Evolutionary conservation across 2,797 vertebrate species (phyloP), one percentile per base, ranked within the genome.

Genomic region (Xiphophorus birchmanni): DNA sequence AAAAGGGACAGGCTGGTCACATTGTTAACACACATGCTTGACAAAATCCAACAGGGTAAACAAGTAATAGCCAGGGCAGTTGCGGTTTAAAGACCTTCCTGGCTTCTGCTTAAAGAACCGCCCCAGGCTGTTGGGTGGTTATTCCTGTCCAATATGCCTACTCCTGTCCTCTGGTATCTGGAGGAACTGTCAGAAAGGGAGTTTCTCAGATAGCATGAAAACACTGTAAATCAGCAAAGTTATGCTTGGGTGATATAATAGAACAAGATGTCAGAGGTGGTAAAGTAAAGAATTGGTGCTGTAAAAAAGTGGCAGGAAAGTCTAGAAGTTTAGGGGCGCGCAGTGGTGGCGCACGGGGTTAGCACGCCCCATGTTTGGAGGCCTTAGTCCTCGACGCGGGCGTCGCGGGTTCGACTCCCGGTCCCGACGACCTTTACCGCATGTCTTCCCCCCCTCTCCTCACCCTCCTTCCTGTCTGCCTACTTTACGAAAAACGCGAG

Each of bases 11-110:
- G 10, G 42, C 0, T 4, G 7, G 26, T 80, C 75, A 76, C 77
- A 74, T 50, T 77, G 76, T 79, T 77, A 86, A 82, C 67, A 88
- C 52, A 80, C 48, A 56, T 50, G 82, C 82, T 80, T 77, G 50
- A 89, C 89, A 73, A 90, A 91, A 90, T 87, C 80, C 83, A 93
- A 90, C 80, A 76, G 84, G 90, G 86, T 89, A 91, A 94, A 94
- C 91, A 91, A 91, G 88, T 91, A 91, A 89, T 77, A 45, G 73
- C 81, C 88, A 9, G 29, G 81, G 73, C 77, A 84, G 80, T 83
- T 86, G 86, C 85, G 10, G 58, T 60, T 60, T 60, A 60, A 29
- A 60, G 48, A 80, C 84, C 80, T 89, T 77, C 86, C 83, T 78
- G 78, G 54, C 50, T 80, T 45, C 17, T 65, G 56, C 56, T 76